Evolutionary conservation across 1,140 invertebrate species (phyloP).

Genomic region (Pseudomyrmex gracilis): DNA sequence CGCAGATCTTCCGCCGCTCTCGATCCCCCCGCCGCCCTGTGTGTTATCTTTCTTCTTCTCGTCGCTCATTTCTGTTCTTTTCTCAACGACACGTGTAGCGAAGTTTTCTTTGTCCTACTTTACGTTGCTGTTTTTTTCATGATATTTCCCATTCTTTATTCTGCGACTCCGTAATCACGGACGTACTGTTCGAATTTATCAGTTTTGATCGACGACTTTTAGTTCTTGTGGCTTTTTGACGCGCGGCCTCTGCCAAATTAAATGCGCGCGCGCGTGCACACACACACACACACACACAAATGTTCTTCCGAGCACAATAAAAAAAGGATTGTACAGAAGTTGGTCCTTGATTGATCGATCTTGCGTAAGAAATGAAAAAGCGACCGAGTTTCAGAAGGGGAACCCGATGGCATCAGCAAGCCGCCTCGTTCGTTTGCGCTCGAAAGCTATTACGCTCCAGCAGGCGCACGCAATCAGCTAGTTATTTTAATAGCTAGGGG

Average conservation of each 20-base stretch:
- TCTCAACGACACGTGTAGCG: not conserved
- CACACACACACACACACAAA: not conserved
- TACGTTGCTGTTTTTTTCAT: conserved; percentile 13
- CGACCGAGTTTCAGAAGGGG: conserved; percentile 43
- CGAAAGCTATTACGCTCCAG: conserved; percentile 38
- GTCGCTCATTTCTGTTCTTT: conserved; percentile 57
- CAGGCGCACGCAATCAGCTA: conserved; percentile 70
- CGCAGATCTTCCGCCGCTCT: conserved; percentile 51
- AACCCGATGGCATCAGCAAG: conserved; percentile 41
- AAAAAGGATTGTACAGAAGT: not conserved
- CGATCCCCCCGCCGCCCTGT: conserved; percentile 26
- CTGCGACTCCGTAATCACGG: not conserved
- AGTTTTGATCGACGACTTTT: not conserved
- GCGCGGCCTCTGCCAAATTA: conserved; percentile 1
- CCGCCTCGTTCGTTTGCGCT: conserved; percentile 30
- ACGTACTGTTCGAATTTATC: conserved; percentile 8
- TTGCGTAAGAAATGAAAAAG: conserved; percentile 55
- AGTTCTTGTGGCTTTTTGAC: not conserved
- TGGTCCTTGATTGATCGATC: conserved; percentile 33
- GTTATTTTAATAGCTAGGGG: conserved; percentile 70
- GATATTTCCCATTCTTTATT: conserved; percentile 9
- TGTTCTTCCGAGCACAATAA: conserved; percentile 4
- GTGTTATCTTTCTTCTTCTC: conserved; percentile 17
- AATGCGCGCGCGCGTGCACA: too few relatives aligned
- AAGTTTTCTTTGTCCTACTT: conserved; percentile 31